Base-by-base conservation (phyloP, 2,888 invertebrate species). In the Imbricaverruca yamaguchii region DNA sequence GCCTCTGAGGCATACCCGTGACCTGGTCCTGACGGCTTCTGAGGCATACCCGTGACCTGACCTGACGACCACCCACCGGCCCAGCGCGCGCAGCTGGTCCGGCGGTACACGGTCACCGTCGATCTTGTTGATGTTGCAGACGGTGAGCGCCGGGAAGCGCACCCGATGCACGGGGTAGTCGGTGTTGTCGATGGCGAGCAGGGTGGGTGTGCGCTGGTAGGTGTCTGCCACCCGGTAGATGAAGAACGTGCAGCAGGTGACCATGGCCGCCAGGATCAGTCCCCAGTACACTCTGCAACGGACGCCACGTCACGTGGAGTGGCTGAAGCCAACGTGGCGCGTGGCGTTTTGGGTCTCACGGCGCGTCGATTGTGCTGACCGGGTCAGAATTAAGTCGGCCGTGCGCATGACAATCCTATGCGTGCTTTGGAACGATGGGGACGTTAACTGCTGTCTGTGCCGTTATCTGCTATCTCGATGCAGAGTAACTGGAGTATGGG, bases 81-180 rank as follows among this genome's bases (percentile, higher is more conserved):
- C 74, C 4, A 74, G 18, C 74, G 55, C 74, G 15, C 2, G 13
- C 21, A 8, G 53, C 21, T 74, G 74, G 55, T 74, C 55, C 21
- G 74, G 74, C 9, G 74, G 74, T 9, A 55, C 13, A 0, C 21
- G 7, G 18, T 10, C 18, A 1, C 53, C 12, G 74, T 87, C 85
- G 23, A 53, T 23, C 74, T 56, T 81, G 81, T 82, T 82, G 25
- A 81, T 81, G 59, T 79, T 82, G 80, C 82, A 82, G 57, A 82
- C 23, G 59, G 82, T 81, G 21, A 82, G 80, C 1, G 82, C 67
- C n/a, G 82, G 82, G 80, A 82, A 82, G 23, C 63, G 63, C 6
- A 82, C n/a, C 15, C 61, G 59, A 18, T 65, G 78, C 13, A 78
- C 79, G 13, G 82, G 81, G 63, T 80, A 63, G 74, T 82, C 81